Evolutionary conservation across 1,140 invertebrate species (phyloP), one percentile per base, ranked within the genome.

Genomic region (Leptinotarsa lineolata): DNA sequence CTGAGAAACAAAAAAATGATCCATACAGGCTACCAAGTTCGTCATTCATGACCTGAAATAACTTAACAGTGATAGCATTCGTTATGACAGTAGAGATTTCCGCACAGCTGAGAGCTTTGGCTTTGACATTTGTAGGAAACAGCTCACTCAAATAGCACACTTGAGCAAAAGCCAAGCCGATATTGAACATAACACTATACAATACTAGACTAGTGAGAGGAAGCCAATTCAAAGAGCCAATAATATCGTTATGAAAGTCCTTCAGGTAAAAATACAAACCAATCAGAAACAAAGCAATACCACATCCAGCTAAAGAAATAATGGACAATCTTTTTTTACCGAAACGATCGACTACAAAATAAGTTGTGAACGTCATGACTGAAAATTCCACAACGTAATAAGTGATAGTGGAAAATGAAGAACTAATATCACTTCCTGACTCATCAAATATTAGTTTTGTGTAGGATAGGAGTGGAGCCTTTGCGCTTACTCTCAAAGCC

Each of bases 401-500:
- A 54, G 21, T 54, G 18, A 70, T 58, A 13, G 68, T 70, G 18
- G 68, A 70, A 6, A 70, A 8, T 8, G 68, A 54, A 18, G 48
- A 13, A 24, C 22, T 30, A 18, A 70, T 58, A 21, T 70, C 22
- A 13, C 46, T 70, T n/a, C 24, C 58, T 20, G 68, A 22, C 22
- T 58, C 20, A n/a, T 70, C 58, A 39, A 70, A 70, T 20, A 70
- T 70, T 15, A 58, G 21, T 59, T 59, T 70, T 0, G 58, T 60
- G 21, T 21, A 70, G 1, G 20, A 59, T 90, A 77, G 91, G 90
- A 21, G 94, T 86, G 3, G 91, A 91, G 60, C 91, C 91, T 18
- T 93, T 89, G 1, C 93, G 91, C 71, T 89, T 91, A 44, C 94
- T 87, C 80, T 94, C 92, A 81, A 94, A 92, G 24, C 92, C 90